These are phyloP conservation scores for Heteropelma amictum DNA, from an alignment of 2,888 invertebrate genomes.

Conservation along the genomic window DNA sequence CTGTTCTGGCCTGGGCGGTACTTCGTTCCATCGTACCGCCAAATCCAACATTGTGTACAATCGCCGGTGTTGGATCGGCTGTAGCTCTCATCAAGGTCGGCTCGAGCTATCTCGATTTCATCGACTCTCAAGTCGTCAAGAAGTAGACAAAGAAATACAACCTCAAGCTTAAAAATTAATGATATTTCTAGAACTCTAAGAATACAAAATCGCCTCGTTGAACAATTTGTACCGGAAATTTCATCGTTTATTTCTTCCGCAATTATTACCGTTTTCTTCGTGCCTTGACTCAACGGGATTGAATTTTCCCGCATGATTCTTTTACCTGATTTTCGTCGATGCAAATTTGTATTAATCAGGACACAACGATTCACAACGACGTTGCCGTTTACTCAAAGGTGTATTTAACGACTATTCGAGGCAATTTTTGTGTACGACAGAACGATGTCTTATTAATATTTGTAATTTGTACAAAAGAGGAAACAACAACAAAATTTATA, in stretches of 20 bases:
- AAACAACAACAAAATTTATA: not conserved
- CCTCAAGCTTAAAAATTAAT: not conserved
- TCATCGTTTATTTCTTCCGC: not conserved
- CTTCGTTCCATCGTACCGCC: conserved; percentile 88
- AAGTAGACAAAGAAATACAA: conserved; percentile 66
- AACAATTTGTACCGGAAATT: conserved; percentile 8
- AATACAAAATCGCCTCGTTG: not conserved
- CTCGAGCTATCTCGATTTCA: conserved; percentile 82
- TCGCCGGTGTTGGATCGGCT: conserved; percentile 86
- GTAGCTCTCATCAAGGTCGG: conserved; percentile 83
- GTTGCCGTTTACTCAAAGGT: not conserved
- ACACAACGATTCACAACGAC: not conserved
- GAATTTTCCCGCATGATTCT: not conserved
- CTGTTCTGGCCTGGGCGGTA: conserved; percentile 93
- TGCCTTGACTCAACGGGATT: conserved; percentile 19
- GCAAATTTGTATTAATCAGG: not conserved
- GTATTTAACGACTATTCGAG: not conserved
- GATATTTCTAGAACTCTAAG: conserved; percentile 32
- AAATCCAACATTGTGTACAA: conserved; percentile 83
- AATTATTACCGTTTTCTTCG: conserved; percentile 13
- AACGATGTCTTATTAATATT: conserved; percentile 15
- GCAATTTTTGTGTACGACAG: no score
- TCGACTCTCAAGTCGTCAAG: conserved; percentile 82
- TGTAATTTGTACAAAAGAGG: conserved; percentile 32
- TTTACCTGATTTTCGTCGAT: not conserved